phyloP scores from a whole-genome alignment of 2,797 vertebrate genomes.

The Erpetoichthys calabaricus region DNA sequence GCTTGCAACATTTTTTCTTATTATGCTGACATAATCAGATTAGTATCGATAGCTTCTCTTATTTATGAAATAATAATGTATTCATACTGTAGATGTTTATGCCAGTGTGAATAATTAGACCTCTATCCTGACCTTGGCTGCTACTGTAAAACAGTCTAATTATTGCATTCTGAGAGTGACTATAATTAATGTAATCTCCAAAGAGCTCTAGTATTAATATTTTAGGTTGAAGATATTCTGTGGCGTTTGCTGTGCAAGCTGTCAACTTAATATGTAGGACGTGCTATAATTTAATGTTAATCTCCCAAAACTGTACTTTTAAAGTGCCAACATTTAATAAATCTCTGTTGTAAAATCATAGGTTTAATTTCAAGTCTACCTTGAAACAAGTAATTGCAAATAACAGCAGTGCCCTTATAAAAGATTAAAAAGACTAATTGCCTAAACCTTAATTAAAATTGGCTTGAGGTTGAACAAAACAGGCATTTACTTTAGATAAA shows the following conservation, averaged over 20 bases:
- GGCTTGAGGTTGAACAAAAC: conserved; percentile 20
- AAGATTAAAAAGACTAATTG: conserved; percentile 32
- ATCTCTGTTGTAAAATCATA: conserved; percentile 26
- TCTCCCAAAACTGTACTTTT: conserved; percentile 33
- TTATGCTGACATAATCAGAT: no score
- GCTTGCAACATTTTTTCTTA: no score
- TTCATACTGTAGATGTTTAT: not conserved
- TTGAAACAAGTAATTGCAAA: conserved; percentile 25
- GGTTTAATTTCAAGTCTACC: conserved; percentile 32
- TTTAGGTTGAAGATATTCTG: conserved; percentile 29
- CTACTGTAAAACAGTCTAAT: conserved; percentile 29
- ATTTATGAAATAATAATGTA: no score
- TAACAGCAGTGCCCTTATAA: conserved; percentile 17
- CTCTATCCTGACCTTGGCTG: conserved; percentile 25
- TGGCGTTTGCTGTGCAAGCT: conserved; percentile 29
- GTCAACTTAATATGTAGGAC: conserved; percentile 23
- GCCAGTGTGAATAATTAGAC: conserved; percentile 27
- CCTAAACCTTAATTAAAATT: conserved; percentile 25
- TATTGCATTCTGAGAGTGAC: conserved; percentile 27
- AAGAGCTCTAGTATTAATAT: conserved; percentile 35
- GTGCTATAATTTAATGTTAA: conserved; percentile 31
- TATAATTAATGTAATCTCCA: conserved; percentile 37
- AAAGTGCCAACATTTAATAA: conserved; percentile 34
- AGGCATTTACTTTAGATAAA: conserved; percentile 14
- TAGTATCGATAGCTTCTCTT: no score